These are phyloP conservation scores for Coboldia fuscipes DNA, from an alignment of 1,140 invertebrate species.

Conservation along the genomic window DNA sequence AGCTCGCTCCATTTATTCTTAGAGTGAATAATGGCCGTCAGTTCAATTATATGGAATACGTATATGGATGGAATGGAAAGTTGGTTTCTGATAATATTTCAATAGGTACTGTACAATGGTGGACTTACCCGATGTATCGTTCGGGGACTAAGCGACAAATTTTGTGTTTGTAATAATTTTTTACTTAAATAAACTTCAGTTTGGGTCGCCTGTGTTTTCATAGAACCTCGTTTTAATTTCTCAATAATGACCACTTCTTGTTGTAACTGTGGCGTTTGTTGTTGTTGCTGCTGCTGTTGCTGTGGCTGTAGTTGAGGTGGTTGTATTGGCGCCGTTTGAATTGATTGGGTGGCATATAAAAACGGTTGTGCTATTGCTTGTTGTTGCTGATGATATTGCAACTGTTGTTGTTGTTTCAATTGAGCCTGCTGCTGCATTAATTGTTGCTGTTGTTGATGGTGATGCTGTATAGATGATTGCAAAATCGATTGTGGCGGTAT, in stretches of 20 bases:
- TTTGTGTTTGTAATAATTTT: constrained; percentile 43
- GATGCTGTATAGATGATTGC: constrained; percentile 11
- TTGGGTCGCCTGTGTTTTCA: constrained; percentile 85
- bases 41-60: too few relatives aligned
- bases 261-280: constrained; percentile 6
- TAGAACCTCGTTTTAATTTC: constrained; percentile 61
- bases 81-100: too few relatives aligned
- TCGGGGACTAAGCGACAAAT: constrained; percentile 54
- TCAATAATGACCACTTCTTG: constrained; percentile 25
- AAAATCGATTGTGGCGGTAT: constrained; percentile 19
- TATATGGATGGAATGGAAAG: too few relatives aligned
- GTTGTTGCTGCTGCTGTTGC: constrained; percentile 5
- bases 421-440: constrained; percentile 7
- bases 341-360: constrained; percentile 1
- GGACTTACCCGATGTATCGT: constrained; percentile 34
- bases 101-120: neutral
- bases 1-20: too few relatives aligned
- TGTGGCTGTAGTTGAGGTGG: constrained; percentile 5
- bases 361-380: constrained; percentile 1
- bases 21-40: too few relatives aligned
- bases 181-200: constrained; percentile 53
- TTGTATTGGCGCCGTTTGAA: constrained; percentile 4
- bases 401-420: constrained; percentile 5
- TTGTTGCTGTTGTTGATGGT: constrained; percentile 11
- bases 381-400: constrained; percentile 1